These are phyloP conservation scores for Patella ulyssiponensis DNA, from an alignment of 2,888 invertebrate genomes.

Conservation along the genomic window DNA sequence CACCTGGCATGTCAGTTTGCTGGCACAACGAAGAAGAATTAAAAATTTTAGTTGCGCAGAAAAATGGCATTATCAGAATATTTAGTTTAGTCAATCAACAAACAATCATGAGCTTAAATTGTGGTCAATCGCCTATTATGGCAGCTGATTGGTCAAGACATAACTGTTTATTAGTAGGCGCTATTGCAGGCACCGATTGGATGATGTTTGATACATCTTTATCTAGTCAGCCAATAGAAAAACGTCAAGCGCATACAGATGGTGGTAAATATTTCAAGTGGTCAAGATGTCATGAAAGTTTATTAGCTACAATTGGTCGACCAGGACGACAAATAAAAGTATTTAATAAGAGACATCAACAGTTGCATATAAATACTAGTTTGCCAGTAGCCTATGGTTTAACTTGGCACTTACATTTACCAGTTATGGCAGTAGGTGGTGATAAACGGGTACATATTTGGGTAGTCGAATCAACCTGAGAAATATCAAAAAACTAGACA, in stretches of 20 bases:
- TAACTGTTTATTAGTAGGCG: slow-evolving; percentile 76
- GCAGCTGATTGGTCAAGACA: slow-evolving; percentile 81
- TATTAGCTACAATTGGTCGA: slow-evolving; percentile 80
- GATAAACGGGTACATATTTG: slow-evolving; percentile 65
- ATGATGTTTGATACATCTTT: slow-evolving; percentile 80
- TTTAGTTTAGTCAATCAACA: slow-evolving; percentile 81
- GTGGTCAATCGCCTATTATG: slow-evolving; percentile 77
- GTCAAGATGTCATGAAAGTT: slow-evolving; percentile 78
- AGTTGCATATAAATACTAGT: slow-evolving; percentile 67
- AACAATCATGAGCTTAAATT: slow-evolving; percentile 76
- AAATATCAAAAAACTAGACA: neutral
- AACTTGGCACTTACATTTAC: slow-evolving; percentile 63
- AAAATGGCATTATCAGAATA: slow-evolving; percentile 81
- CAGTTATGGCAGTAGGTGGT: slow-evolving; percentile 65
- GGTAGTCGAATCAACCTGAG: slow-evolving; percentile 44
- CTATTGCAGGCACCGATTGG: slow-evolving; percentile 79
- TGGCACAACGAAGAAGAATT: slow-evolving; percentile 82
- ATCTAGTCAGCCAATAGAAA: slow-evolving; percentile 79
- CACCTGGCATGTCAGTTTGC: slow-evolving; percentile 77
- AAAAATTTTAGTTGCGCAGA: slow-evolving; percentile 82
- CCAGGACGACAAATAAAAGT: slow-evolving; percentile 81
- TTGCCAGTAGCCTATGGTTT: slow-evolving; percentile 57
- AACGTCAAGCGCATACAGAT: slow-evolving; percentile 78
- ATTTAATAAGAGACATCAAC: slow-evolving; percentile 75
- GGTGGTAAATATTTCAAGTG: slow-evolving; percentile 78